phyloP scores from a whole-genome alignment of 1,140 invertebrate species.

The Drosophila mauritiana region DNA sequence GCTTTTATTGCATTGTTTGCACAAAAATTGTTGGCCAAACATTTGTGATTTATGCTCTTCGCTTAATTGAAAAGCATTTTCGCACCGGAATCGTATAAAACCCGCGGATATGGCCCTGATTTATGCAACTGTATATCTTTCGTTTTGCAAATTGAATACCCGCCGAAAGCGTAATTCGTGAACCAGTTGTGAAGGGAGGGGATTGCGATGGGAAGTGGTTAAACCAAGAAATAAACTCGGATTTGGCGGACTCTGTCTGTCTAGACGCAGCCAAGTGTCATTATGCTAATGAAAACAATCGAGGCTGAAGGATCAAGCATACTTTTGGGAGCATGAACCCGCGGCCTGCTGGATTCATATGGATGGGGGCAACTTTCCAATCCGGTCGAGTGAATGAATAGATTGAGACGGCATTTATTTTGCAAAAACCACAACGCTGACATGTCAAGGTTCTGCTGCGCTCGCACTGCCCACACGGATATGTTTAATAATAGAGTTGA shows the following conservation, averaged over 20 bases:
- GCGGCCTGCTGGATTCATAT: background rate
- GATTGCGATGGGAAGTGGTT: background rate
- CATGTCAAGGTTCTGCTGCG: constrained; percentile 60
- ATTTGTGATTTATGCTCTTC: constrained; percentile 63
- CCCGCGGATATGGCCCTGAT: constrained; percentile 26
- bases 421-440: constrained; percentile 26
- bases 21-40: constrained; percentile 35
- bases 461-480: constrained; percentile 76
- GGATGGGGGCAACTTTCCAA: constrained; percentile 39
- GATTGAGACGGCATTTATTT: constrained; percentile 22
- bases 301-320: constrained; percentile 39
- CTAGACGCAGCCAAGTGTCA: constrained; percentile 71
- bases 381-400: constrained; percentile 4
- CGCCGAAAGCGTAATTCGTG: constrained; percentile 5
- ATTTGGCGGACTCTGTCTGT: constrained; percentile 33
- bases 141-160: constrained; percentile 8
- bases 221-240: constrained; percentile 21
- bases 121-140: constrained; percentile 22
- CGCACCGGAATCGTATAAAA: constrained; percentile 39
- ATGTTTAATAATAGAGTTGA: constrained; percentile 28
- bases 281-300: constrained; percentile 66
- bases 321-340: constrained; percentile 44
- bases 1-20: constrained; percentile 35
- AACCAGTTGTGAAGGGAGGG: background rate
- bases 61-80: constrained; percentile 61